Percentiles rank a stretch among this genome's conserved stretches.
Conservation (phyloP, 2,113 vertebrate genomes). For the Phrynocephalus versicolor region DNA sequence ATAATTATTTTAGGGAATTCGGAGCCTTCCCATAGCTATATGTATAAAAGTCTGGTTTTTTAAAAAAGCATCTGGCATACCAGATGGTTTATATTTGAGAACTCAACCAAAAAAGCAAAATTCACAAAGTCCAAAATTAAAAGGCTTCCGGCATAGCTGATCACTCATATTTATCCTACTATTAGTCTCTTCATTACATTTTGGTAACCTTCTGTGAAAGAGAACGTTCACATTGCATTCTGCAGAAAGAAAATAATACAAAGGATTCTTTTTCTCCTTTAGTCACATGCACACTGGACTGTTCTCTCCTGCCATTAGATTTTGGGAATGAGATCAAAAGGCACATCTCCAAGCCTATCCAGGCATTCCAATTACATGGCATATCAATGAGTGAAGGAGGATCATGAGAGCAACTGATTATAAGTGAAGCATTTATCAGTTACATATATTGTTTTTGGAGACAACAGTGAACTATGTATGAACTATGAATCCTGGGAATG, state of each 20-base stretch:
- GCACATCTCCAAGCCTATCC: neutral
- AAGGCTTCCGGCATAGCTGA: constrained; percentile 56
- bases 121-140: constrained; percentile 51
- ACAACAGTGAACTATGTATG: too few species aligned
- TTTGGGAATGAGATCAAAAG: neutral
- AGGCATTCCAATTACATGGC: neutral
- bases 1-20: constrained; percentile 58
- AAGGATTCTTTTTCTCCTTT: constrained; percentile 49
- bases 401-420: too few species aligned
- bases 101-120: constrained; percentile 57
- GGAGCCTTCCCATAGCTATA: constrained; percentile 56
- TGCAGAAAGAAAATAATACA: constrained; percentile 38
- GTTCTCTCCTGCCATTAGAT: neutral
- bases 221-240: constrained; percentile 12
- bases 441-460: too few species aligned
- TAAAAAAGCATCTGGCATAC: constrained; percentile 69
- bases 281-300: neutral
- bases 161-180: constrained; percentile 57
- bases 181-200: constrained; percentile 59
- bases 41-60: constrained; percentile 39
- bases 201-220: constrained; percentile 55
- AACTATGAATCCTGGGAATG: too few species aligned
- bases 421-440: too few species aligned
- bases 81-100: constrained; percentile 76
- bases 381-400: neutral